phyloP scores from a whole-genome alignment of 2,797 vertebrate genomes.

The Poeciliopsis turneri region DNA sequence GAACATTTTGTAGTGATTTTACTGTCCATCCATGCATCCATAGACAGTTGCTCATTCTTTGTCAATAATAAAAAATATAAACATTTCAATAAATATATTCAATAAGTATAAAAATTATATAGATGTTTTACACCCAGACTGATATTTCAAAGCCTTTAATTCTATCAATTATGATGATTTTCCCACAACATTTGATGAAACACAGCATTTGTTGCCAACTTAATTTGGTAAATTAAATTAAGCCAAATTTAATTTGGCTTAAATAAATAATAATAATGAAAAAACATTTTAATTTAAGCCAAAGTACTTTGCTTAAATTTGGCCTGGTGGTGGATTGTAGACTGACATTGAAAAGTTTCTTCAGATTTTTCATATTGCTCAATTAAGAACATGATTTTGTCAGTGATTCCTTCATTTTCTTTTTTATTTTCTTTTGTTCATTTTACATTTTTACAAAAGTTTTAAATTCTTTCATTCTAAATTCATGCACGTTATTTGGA shows the following conservation, averaged over 20 bases:
- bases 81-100: background rate
- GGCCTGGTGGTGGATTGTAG: background rate
- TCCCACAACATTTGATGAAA: background rate
- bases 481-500: background rate
- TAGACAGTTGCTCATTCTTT: background rate
- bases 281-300: background rate
- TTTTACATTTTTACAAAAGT: too few species aligned
- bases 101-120: background rate
- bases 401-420: background rate
- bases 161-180: background rate
- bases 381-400: background rate
- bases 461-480: background rate
- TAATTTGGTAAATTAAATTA: background rate
- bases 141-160: background rate
- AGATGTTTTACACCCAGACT: background rate
- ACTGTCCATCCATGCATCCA: background rate
- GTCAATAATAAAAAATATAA: background rate
- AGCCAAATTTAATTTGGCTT: background rate
- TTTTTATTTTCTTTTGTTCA: background rate
- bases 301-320: background rate
- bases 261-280: background rate
- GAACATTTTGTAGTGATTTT: background rate
- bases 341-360: background rate
- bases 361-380: background rate
- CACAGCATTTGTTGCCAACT: background rate